These are phyloP conservation scores for Lepilemur ruficaudatus DNA, from an alignment of 2,797 vertebrate genomes.

Conservation along the genomic window DNA sequence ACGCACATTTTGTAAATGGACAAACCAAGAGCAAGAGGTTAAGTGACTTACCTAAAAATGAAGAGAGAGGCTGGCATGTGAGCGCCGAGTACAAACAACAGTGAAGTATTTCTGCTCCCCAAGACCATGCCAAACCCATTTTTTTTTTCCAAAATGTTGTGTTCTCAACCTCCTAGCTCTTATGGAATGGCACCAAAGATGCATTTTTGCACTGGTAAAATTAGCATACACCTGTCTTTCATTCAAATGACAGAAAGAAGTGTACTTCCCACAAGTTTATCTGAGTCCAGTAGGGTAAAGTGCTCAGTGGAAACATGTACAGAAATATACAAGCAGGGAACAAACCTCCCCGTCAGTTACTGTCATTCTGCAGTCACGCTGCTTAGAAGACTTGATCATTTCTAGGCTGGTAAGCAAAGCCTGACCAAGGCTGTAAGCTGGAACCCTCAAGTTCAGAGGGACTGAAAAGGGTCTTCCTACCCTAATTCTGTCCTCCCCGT, in stretches of 20 bases:
- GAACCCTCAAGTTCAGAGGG: background rate
- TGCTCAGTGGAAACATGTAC: no score
- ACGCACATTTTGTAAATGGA: slow-evolving; percentile 48
- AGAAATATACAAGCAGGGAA: background rate
- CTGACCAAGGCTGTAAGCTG: background rate
- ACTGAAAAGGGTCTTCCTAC: background rate
- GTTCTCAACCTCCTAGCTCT: background rate
- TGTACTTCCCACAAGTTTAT: background rate
- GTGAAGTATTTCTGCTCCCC: background rate
- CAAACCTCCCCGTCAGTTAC: background rate
- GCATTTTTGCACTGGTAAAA: background rate
- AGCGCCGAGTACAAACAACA: background rate
- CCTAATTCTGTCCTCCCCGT: background rate
- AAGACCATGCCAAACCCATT: slow-evolving; percentile 20
- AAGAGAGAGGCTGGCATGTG: background rate
- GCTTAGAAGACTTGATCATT: background rate
- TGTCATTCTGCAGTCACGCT: background rate
- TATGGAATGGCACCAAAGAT: background rate
- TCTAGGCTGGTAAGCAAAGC: background rate
- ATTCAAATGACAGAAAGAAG: slow-evolving; percentile 16
- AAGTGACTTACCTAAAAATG: slow-evolving; percentile 42
- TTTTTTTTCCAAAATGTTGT: background rate
- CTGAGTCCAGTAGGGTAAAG: background rate
- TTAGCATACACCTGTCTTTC: background rate
- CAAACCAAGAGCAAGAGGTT: slow-evolving; percentile 39